These are phyloP conservation scores for Cygnus olor DNA, from an alignment of 2,797 vertebrate species.

Conservation along the genomic window DNA sequence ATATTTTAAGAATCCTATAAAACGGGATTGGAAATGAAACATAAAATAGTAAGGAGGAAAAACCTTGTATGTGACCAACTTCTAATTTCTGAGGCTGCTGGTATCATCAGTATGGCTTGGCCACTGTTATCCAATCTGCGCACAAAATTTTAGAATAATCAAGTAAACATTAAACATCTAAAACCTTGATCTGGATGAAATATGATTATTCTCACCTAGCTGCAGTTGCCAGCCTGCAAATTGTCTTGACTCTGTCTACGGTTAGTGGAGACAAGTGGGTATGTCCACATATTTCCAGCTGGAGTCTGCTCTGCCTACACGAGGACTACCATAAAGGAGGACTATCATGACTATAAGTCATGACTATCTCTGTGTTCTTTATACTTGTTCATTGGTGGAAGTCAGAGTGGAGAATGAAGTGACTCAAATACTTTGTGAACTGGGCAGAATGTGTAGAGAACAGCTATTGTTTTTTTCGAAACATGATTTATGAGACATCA, in stretches of 20 bases:
- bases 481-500: neutral
- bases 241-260: neutral
- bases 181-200: neutral
- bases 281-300: neutral
- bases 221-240: neutral
- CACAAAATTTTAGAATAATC: neutral
- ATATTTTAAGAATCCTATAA: neutral
- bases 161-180: neutral
- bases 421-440: neutral
- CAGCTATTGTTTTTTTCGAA: neutral
- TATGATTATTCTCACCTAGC: neutral
- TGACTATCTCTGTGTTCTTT: neutral
- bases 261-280: neutral
- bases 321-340: neutral
- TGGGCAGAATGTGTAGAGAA: neutral
- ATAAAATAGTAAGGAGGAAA: neutral
- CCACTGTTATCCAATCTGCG: neutral
- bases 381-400: neutral
- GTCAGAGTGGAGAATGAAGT: neutral
- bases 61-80: neutral
- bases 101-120: neutral
- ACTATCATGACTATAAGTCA: neutral
- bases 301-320: neutral
- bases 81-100: neutral
- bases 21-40: neutral